A percentile compares a stretch with the other conserved stretches of the same genome.
Evolutionary conservation across 2,888 invertebrate species (phyloP).

Genomic region (Tribolium freemani): DNA sequence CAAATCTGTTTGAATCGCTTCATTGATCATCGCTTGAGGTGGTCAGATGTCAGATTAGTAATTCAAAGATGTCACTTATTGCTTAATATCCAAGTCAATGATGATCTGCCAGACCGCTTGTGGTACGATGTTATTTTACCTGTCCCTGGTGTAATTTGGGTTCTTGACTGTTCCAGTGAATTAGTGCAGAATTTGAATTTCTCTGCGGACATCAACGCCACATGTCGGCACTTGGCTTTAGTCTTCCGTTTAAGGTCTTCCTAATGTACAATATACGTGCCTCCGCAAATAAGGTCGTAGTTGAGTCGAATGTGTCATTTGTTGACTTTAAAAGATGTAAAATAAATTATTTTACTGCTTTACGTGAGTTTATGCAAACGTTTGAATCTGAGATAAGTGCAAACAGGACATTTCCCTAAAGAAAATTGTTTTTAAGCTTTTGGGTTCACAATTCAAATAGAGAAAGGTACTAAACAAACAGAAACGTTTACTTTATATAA

Average conservation of each 20-base stretch:
- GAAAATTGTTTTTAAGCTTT: constrained; percentile 43
- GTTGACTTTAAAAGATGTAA: constrained; percentile 33
- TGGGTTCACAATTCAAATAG: constrained; percentile 40
- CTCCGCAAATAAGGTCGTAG: constrained; percentile 32
- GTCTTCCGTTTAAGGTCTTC: constrained; percentile 35
- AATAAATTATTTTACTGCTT: constrained; percentile 28
- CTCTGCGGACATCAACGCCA: constrained; percentile 42
- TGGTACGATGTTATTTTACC: constrained; percentile 24
- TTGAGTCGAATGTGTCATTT: constrained; percentile 24
- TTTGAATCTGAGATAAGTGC: constrained; percentile 21
- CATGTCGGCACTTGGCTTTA: constrained; percentile 35
- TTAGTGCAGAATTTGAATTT: constrained; percentile 39
- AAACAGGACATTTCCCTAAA: constrained; percentile 32
- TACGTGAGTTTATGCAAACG: constrained; percentile 1
- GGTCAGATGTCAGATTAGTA: neutral
- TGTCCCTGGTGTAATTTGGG: constrained; percentile 32
- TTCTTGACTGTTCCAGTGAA: constrained; percentile 23
- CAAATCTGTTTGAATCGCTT: no score
- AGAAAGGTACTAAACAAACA: constrained; percentile 39
- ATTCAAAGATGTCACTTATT: neutral
- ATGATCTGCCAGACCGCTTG: neutral
- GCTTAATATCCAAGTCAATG: neutral
- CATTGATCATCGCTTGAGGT: no score
- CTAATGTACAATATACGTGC: constrained; percentile 43
- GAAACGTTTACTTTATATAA: constrained; percentile 41